Evolutionary conservation across 2,888 invertebrate genomes (phyloP).

Genomic region (Clostera curtula): DNA sequence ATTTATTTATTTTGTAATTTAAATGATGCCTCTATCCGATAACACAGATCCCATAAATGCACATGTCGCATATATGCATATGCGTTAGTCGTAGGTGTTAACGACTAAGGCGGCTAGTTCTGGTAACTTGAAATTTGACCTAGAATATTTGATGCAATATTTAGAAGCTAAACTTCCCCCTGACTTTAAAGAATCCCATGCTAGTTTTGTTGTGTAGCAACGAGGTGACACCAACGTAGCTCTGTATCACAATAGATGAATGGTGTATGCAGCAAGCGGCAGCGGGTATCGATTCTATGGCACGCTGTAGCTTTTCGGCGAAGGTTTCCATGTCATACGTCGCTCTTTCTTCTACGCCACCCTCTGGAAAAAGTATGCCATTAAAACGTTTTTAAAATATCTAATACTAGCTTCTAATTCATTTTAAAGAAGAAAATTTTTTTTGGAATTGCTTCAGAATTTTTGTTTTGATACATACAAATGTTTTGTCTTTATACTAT

Average conservation of each 20-base stretch:
- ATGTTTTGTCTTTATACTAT: too few species aligned
- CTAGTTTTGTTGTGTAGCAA: conserved; percentile 87
- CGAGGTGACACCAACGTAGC: conserved; percentile 86
- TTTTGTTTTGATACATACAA: too few species aligned
- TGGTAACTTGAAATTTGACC: too few species aligned
- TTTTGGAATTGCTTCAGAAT: too few species aligned
- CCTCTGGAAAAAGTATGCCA: conserved; percentile 34
- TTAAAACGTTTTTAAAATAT: too few species aligned
- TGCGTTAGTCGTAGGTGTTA: too few species aligned
- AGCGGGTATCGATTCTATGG: conserved; percentile 61
- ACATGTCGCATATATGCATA: too few species aligned
- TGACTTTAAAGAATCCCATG: conserved; percentile 90
- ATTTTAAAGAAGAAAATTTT: conserved; percentile 2
- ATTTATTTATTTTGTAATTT: too few species aligned
- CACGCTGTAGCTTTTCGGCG: conserved; percentile 70
- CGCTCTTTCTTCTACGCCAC: conserved; percentile 47
- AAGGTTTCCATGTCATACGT: conserved; percentile 78
- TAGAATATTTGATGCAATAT: not conserved
- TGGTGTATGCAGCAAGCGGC: conserved; percentile 76
- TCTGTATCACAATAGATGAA: conserved; percentile 83
- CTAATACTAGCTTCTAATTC: not conserved
- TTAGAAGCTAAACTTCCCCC: conserved; percentile 89
- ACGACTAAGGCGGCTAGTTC: too few species aligned
- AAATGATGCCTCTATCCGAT: too few species aligned
- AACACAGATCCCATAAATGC: too few species aligned